Base-by-base conservation (phyloP, 2,888 invertebrate species). In the Micropterix aruncella region DNA sequence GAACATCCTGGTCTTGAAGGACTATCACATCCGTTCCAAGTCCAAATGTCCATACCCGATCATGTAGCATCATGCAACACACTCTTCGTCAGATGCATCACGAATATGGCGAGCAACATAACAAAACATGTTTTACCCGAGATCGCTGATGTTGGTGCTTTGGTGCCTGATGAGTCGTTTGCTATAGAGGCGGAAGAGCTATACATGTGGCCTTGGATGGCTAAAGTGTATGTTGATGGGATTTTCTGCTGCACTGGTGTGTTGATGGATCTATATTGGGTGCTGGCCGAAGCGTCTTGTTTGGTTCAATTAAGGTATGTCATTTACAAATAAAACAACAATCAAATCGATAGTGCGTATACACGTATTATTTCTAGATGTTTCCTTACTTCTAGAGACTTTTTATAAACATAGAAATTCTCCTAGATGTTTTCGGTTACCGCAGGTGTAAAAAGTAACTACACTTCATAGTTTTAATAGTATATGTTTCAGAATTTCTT, bases 191-290 rank as follows among this genome's bases (percentile, higher is more conserved):
- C 56, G 37, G 57, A 62, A 52, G 62, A 58, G 19, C 54, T 58
- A 18, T 65, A 66, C 52, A 52, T 62, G 46, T 78, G 79, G 73
- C 83, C 86, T 0, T 89, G 88, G 88, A 63, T 79, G 54, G 84
- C 79, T 0, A 79, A 81, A 53, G 65, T 90, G 43, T 83, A 76
- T 58, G 65, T 74, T 1, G 77, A 87, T 55, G 88, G 89, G 2
- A 58, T 65, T 46, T 80, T 80, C 49, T 74, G 64, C 53, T 87
- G 88, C 55, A 70, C 79, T 39, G 87, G 84, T 3, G 70, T 80
- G 27, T 62, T 89, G 44, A 58, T 89, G 38, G 75, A 80, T 51
- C 56, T 65, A 2, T 62, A 75, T 15, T 86, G 86, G 83, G 67
- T 86, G 43, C 56, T 87, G 46, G 63, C 75, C 12, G 27, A 27